Conservation (phyloP, 1,140 invertebrate species). For the Plodia interpunctella region DNA sequence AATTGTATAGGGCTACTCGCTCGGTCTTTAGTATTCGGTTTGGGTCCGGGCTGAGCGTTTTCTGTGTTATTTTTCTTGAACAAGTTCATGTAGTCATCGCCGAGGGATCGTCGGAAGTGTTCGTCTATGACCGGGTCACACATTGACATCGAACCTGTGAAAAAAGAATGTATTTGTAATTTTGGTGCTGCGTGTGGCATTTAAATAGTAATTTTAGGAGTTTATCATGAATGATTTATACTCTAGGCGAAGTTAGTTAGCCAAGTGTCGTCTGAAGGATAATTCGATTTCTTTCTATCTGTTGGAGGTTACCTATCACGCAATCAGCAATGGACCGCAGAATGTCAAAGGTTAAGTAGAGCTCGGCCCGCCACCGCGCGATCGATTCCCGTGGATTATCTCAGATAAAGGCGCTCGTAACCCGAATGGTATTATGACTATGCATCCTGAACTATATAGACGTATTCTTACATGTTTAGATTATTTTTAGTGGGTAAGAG, state of each 20-base stretch:
- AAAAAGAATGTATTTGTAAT: slow-evolving; percentile 16
- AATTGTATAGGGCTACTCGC: slow-evolving; percentile 72
- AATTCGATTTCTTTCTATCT: not conserved
- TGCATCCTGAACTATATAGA: not conserved
- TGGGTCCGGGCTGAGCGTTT: slow-evolving; percentile 56
- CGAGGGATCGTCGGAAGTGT: slow-evolving; percentile 95
- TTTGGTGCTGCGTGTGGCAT: too few relatives aligned
- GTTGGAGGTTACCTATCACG: not conserved
- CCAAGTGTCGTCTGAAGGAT: not conserved
- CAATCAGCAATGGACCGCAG: not conserved
- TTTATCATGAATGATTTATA: too few relatives aligned
- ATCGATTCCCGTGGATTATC: not conserved
- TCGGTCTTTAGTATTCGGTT: slow-evolving; percentile 71
- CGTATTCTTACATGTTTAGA: not conserved
- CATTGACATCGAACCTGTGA: slow-evolving; percentile 81
- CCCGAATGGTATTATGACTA: not conserved
- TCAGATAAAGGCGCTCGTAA: not conserved
- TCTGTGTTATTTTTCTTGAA: slow-evolving; percentile 80
- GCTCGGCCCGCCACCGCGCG: too few relatives aligned
- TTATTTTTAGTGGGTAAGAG: not conserved
- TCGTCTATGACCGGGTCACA: slow-evolving; percentile 96
- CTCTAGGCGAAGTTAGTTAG: not conserved
- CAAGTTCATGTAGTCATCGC: slow-evolving; percentile 90
- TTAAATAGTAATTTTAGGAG: too few relatives aligned
- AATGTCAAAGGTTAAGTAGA: not conserved